Evolutionary conservation across 2,113 vertebrate species (phyloP), one percentile per base, ranked within the genome.

Genomic region (Lota lota): DNA sequence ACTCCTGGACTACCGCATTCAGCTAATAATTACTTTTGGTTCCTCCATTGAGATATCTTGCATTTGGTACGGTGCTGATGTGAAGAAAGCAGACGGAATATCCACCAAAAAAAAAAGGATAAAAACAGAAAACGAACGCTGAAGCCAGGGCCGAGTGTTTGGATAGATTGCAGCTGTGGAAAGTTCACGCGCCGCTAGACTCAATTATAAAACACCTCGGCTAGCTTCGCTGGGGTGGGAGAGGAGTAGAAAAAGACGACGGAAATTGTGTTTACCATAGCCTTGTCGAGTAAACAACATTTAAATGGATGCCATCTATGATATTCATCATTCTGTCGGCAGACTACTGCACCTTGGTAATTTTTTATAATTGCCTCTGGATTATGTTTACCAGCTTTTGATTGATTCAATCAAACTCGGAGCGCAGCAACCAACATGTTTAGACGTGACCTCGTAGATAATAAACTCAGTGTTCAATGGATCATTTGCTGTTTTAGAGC

Each of bases 161-260:
- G 76, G 85, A 87, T 79, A 82, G 84, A 89, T 79, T 87, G 85
- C 79, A 78, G 87, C 83, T 80, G 78, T 77, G 83, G 75, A 85
- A 88, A 75, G 82, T 89, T 88, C 81, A 91, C 83, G 88, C 87
- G 83, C 76, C 71, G 22, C 73, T 88, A 83, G 81, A 91, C 86
- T 88, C 85, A 89, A 88, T 91, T 89, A 90, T 84, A 85, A 87
- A 87, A 83, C 80, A 83, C 73, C 83, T 63, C 73, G 61, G 83
- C 78, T 85, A 91, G 88, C 72, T 78, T 76, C 62, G 74, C 74
- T 76, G 40, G 12, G 40, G 40, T 11, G 40, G 40, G 40, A 47
- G 40, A 47, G 40, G 70, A 70, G 68, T 70, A 69, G 76, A 78
- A 84, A 87, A 56, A 76, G 65, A 75, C 80, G 79, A 65, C 65